These are phyloP conservation scores for Carcinoscorpius rotundicauda DNA, from an alignment of 1,140 invertebrate species.

Conservation along the genomic window DNA sequence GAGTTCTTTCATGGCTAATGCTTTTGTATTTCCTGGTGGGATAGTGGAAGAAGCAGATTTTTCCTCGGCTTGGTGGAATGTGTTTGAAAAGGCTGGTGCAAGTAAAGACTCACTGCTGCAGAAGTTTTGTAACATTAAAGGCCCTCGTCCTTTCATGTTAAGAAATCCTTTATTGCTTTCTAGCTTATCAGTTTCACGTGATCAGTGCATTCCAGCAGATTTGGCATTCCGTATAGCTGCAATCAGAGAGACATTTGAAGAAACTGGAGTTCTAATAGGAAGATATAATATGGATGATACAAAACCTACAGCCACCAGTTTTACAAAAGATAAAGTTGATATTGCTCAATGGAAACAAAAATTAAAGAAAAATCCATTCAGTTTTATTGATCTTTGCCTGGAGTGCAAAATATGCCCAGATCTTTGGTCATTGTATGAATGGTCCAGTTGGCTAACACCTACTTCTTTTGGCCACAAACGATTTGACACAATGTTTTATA, in stretches of 20 bases:
- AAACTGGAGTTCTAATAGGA: constrained; percentile 68
- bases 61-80: constrained; percentile 50
- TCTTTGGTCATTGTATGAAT: constrained; percentile 63
- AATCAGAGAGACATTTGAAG: constrained; percentile 82
- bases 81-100: constrained; percentile 39
- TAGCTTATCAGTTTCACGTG: neutral
- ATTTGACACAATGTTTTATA: constrained; percentile 67
- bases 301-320: neutral
- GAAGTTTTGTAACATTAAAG: constrained; percentile 8
- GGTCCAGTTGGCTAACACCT: constrained; percentile 77
- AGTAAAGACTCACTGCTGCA: constrained; percentile 1
- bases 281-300: constrained; percentile 18
- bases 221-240: constrained; percentile 66
- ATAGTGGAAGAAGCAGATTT: constrained; percentile 51
- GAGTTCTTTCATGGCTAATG: constrained; percentile 51
- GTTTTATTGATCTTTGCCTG: constrained; percentile 59
- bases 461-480: constrained; percentile 33
- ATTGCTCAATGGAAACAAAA: constrained; percentile 51
- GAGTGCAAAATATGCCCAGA: constrained; percentile 60
- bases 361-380: constrained; percentile 51
- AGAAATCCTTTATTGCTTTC: constrained; percentile 14
- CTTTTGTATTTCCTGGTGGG: constrained; percentile 71
- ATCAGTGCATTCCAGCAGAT: constrained; percentile 40
- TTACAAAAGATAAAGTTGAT: constrained; percentile 28
- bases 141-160: constrained; percentile 19